A percentile compares a stretch with the other conserved stretches of the same genome.
These are phyloP conservation scores for Scaptomyza pallida DNA, from an alignment of 1,140 invertebrate species.

Conservation along the genomic window DNA sequence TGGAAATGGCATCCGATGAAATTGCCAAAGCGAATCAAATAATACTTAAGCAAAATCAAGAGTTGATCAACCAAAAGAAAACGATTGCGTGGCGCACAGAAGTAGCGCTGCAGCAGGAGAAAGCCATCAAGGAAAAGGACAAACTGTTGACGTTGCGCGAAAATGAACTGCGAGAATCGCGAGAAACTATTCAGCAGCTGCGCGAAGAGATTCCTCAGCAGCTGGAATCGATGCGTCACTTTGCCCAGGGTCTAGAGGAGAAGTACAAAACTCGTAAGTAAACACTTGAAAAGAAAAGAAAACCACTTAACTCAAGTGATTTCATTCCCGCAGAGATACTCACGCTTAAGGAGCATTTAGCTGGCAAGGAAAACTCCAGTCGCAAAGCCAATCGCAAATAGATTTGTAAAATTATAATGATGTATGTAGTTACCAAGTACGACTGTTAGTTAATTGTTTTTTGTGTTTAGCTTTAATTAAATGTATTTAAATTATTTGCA, in stretches of 20 bases:
- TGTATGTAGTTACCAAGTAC: slow-evolving; percentile 8
- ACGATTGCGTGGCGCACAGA: slow-evolving; percentile 78
- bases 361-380: slow-evolving; percentile 59
- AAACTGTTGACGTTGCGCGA: slow-evolving; percentile 48
- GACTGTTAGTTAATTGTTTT: slow-evolving; percentile 47
- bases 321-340: slow-evolving; percentile 58
- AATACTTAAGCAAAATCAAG: slow-evolving; percentile 73
- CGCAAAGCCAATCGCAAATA: slow-evolving; percentile 54
- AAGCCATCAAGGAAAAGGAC: slow-evolving; percentile 74
- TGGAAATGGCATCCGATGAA: slow-evolving; percentile 82
- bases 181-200: slow-evolving; percentile 58
- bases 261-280: slow-evolving; percentile 80
- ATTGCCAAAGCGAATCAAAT: slow-evolving; percentile 83
- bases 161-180: slow-evolving; percentile 51
- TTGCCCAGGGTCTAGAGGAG: slow-evolving; percentile 62
- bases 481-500: slow-evolving; percentile 24
- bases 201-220: slow-evolving; percentile 74
- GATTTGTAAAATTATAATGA: background rate
- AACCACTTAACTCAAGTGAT: too few relatives aligned
- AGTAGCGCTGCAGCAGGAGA: slow-evolving; percentile 78
- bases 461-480: slow-evolving; percentile 46
- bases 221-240: slow-evolving; percentile 71
- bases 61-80: slow-evolving; percentile 68
- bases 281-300: background rate
- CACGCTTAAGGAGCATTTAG: slow-evolving; percentile 53